Conservation (phyloP, 2,797 vertebrate species). For the Lithobates pipiens region DNA sequence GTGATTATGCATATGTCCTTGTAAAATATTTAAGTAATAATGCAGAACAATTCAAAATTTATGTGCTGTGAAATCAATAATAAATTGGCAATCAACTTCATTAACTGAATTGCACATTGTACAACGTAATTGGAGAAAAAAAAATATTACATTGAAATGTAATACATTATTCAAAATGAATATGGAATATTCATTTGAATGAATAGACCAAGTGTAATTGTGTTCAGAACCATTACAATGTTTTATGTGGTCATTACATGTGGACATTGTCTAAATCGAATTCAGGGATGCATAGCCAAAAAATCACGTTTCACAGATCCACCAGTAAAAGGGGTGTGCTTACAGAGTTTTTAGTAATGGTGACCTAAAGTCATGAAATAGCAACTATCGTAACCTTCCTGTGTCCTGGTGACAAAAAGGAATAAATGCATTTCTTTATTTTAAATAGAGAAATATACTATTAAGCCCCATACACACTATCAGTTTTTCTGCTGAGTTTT, state of each 20-base stretch:
- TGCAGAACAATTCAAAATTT: constrained; percentile 40
- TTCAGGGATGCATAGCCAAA: too few relatives aligned
- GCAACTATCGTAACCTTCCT: too few relatives aligned
- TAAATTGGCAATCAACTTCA: constrained; percentile 51
- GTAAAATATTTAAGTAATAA: constrained; percentile 12
- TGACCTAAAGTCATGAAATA: too few relatives aligned
- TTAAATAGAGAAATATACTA: too few relatives aligned
- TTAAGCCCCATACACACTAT: too few relatives aligned
- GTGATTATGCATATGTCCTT: constrained; percentile 29
- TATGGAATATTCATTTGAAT: not conserved
- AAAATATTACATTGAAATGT: constrained; percentile 34
- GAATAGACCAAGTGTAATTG: not conserved
- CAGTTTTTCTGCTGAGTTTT: too few relatives aligned
- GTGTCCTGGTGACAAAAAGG: too few relatives aligned
- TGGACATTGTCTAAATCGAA: not conserved
- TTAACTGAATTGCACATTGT: constrained; percentile 45
- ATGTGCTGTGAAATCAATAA: constrained; percentile 56
- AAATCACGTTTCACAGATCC: too few relatives aligned
- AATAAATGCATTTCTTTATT: too few relatives aligned
- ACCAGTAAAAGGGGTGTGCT: too few relatives aligned
- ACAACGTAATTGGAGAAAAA: constrained; percentile 29
- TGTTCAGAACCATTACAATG: not conserved
- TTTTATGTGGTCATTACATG: not conserved
- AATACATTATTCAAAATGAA: not conserved
- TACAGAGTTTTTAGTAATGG: too few relatives aligned